phyloP scores from a whole-genome alignment of 2,797 vertebrate species.

The Rhinella marina region DNA sequence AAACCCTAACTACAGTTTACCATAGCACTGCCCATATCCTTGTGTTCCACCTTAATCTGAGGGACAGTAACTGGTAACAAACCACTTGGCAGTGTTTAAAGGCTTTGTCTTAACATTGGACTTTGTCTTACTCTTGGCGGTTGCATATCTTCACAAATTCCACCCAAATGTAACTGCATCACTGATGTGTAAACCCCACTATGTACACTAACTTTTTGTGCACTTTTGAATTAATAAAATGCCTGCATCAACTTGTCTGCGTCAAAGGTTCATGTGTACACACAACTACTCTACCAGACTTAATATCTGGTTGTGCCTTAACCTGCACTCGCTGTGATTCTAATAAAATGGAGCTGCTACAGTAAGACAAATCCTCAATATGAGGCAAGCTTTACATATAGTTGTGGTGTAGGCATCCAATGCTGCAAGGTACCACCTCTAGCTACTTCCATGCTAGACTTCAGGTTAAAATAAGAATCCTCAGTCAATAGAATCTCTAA shows the following conservation, averaged over 20 bases:
- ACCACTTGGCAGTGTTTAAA: no score
- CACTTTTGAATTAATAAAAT: conserved; percentile 10
- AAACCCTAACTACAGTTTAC: not conserved
- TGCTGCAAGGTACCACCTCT: no score
- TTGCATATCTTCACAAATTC: not conserved
- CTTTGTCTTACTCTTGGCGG: not conserved
- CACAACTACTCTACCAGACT: not conserved
- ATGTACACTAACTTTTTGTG: not conserved
- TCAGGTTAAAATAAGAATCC: no score
- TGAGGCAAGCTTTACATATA: not conserved
- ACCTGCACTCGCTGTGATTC: not conserved
- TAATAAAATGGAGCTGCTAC: not conserved
- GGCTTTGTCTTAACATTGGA: not conserved
- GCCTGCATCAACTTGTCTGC: not conserved
- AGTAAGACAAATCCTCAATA: not conserved
- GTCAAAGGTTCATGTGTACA: not conserved
- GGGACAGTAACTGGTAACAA: not conserved
- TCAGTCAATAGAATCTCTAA: no score
- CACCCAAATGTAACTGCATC: not conserved
- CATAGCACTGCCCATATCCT: not conserved
- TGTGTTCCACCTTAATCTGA: not conserved
- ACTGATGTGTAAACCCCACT: not conserved
- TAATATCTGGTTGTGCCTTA: not conserved
- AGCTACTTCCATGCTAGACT: no score
- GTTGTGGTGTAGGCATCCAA: no score